Percentiles rank a stretch among this genome's conserved stretches.
Evolutionary conservation across 2,888 invertebrate species (phyloP).

Genomic region (Notodromas monacha): DNA sequence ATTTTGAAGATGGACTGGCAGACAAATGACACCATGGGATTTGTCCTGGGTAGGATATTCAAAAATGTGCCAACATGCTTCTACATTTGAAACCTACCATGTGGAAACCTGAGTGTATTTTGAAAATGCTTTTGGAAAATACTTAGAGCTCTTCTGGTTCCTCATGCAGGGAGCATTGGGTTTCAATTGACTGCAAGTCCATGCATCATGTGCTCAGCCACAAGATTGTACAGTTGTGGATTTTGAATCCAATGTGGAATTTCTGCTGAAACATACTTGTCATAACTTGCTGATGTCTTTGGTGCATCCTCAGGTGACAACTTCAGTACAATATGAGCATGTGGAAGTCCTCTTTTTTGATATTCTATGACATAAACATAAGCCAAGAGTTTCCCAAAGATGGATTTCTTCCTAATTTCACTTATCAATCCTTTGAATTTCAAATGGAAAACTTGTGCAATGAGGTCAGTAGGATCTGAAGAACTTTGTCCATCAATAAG

Average conservation of each 20-base stretch:
- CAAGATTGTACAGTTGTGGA: slow-evolving; percentile 9
- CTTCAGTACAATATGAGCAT: slow-evolving; percentile 11
- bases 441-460: slow-evolving; percentile 8
- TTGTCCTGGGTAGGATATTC: slow-evolving; percentile 6
- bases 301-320: too few species aligned
- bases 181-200: slow-evolving; percentile 7
- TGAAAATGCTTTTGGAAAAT: slow-evolving; percentile 12
- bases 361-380: slow-evolving; percentile 12
- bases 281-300: too few species aligned
- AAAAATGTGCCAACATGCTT: slow-evolving; percentile 6
- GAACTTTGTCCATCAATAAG: slow-evolving; percentile 6
- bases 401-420: not conserved
- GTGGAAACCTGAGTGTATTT: slow-evolving; percentile 10
- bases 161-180: slow-evolving; percentile 10
- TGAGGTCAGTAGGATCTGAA: slow-evolving; percentile 8
- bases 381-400: slow-evolving; percentile 10
- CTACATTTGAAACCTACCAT: slow-evolving; percentile 7
- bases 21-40: not conserved
- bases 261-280: slow-evolving; percentile 10
- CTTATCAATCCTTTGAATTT: slow-evolving; percentile 8
- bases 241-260: slow-evolving; percentile 9
- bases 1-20: slow-evolving; percentile 7
- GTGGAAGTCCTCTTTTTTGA: slow-evolving; percentile 13
- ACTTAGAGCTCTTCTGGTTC: slow-evolving; percentile 11
- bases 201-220: slow-evolving; percentile 11